Evolutionary conservation across 2,888 invertebrate genomes (phyloP), one percentile per base, ranked within the genome.

Genomic region (Drosophila demipolita): DNA sequence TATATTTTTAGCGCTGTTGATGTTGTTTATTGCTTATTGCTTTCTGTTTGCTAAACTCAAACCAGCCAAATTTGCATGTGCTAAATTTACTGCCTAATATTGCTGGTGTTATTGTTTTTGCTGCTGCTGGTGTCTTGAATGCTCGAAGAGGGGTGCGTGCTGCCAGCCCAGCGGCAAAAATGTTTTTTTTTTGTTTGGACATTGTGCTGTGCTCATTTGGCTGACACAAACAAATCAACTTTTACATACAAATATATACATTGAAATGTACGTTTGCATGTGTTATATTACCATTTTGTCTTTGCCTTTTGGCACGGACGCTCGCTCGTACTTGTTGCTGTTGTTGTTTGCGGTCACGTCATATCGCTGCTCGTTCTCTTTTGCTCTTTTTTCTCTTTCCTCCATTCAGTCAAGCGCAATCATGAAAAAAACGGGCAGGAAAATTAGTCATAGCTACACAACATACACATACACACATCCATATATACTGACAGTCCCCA

Each of bases 331-430:
- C 85, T 85, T 85, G 89, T 88, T 85, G 85, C 85, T 86, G 84
- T 84, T 84, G 88, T 85, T 84, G 83, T 83, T 86, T 86, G 87
- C 75, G 88, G 88, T 85, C 86, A 86, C 81, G 89, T 88, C 84
- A 86, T 81, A 67, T 71, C 57, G 63, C 36, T 61, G 45, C 53
- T 54, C 57, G 57, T 60, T 60, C 50, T 48, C n/a, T 57, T 40
- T n/a, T 20, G 40, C 17, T n/a, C 1, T 11, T 50, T 9, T 58
- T 33, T 59, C 58, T 63, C 26, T 60, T 53, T 60, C 32, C 48
- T 20, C 33, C 40, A 63, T 57, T 15, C 78, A 77, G 55, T 66
- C 50, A 79, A 79, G 73, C 79, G 70, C 77, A 80, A 77, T 73
- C 73, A 80, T 80, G 60, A 73, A 80, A 80, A 73, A 80, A 68